A percentile compares a stretch with the other conserved stretches of the same genome.
These are phyloP conservation scores for Micronycteris hirsuta DNA, from an alignment of 2,113 vertebrate species.

Conservation along the genomic window DNA sequence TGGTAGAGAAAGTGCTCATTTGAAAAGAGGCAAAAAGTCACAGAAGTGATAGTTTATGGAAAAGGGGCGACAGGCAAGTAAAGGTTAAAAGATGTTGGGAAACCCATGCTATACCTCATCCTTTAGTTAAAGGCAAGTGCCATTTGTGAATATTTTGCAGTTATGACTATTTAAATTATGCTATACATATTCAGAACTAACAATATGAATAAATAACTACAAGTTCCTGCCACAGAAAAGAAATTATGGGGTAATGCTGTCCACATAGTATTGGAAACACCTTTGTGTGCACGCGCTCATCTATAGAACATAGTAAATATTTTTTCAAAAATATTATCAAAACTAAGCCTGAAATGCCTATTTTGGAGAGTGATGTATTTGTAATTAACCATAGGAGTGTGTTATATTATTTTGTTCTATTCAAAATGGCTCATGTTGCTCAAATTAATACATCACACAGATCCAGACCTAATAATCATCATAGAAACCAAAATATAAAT, in stretches of 20 bases:
- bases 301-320: neutral
- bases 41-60: neutral
- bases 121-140: neutral
- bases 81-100: neutral
- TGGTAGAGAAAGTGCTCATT: neutral
- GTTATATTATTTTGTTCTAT: slow-evolving; percentile 28
- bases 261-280: neutral
- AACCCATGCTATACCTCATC: neutral
- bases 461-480: slow-evolving; percentile 45
- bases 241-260: neutral
- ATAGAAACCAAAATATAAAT: slow-evolving; percentile 49
- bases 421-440: slow-evolving; percentile 29
- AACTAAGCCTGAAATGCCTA: neutral
- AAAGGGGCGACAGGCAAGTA: neutral
- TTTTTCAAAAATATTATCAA: neutral
- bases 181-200: neutral
- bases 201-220: neutral
- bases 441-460: slow-evolving; percentile 35
- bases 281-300: neutral
- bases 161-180: neutral
- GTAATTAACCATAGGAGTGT: neutral
- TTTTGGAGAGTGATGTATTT: slow-evolving; percentile 1
- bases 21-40: neutral
- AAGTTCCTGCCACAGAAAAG: neutral
- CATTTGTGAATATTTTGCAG: neutral